phyloP scores from a whole-genome alignment of 2,797 vertebrate species.

The Gobionotothen gibberifrons region DNA sequence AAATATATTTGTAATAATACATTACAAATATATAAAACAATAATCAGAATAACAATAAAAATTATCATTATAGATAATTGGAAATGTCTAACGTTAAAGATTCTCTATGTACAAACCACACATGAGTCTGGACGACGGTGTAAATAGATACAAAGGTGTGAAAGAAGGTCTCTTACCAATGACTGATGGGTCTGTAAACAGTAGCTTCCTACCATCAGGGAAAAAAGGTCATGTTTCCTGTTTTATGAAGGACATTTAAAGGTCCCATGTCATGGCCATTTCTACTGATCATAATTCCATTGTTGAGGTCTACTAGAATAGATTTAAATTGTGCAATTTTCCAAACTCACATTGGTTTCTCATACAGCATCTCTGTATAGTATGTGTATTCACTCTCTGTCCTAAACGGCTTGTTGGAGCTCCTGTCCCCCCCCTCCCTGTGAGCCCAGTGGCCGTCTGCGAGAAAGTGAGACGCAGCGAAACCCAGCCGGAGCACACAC shows the following conservation, averaged over 20 bases:
- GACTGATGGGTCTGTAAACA: slow-evolving; percentile 26
- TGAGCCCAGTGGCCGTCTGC: no score
- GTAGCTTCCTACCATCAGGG: slow-evolving; percentile 46
- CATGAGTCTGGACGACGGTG: slow-evolving; percentile 37
- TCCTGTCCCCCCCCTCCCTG: no score
- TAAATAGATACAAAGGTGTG: slow-evolving; percentile 18
- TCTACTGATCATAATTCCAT: no score
- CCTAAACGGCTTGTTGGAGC: no score
- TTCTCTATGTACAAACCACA: slow-evolving; percentile 47
- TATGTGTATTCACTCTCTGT: no score
- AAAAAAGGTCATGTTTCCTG: slow-evolving; percentile 43
- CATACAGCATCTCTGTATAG: no score
- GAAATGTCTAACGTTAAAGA: slow-evolving; percentile 45
- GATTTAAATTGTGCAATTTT: no score
- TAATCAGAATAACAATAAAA: not conserved
- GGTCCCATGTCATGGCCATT: no score
- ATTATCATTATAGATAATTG: slow-evolving; percentile 52
- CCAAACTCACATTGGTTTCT: no score
- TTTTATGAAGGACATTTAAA: slow-evolving; percentile 69
- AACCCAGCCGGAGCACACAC: no score
- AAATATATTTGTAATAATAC: not conserved
- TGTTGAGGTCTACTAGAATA: no score
- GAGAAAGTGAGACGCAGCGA: no score
- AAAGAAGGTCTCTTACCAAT: slow-evolving; percentile 34
- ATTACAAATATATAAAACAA: not conserved